Evolutionary conservation across 2,113 vertebrate species (phyloP), one percentile per base, ranked within the genome.

Genomic region (Thamnaconus septentrionalis): DNA sequence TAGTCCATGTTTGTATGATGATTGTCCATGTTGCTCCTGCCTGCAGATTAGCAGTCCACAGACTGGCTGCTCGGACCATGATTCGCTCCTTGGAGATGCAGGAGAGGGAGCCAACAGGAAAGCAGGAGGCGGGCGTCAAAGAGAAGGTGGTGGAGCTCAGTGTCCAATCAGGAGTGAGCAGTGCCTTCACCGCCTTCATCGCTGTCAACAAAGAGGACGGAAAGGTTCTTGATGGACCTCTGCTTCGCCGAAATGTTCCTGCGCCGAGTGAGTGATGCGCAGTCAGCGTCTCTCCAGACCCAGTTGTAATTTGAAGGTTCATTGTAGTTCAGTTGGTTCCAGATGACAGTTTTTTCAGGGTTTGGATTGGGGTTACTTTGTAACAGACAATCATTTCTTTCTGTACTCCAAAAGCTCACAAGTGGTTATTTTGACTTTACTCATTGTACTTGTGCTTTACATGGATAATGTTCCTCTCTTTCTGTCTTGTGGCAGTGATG

Each of bases 141-240:
- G 63, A 80, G 46, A 89, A 79, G 12, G 81, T 93, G 1, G 49
- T 93, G 75, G 78, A 92, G 41, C 64, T 92, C 53, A 94, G 93
- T 44, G 39, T 92, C 48, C 91, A 92, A 51, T 90, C 91, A 53
- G 91, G 92, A 74, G 87, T 94, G 52, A 88, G 91, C 78, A 93
- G 93, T 56, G 83, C 88, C 9, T 89, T 90, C 71, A 95, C 93
- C 3, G 85, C 93, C n/a, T 94, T 93, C 47, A 69, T 94, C 8
- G 92, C 90, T 5, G 75, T 93, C 72, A 86, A 90, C 68, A 92
- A 90, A 66, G 79, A 70, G 1, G 55, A 64, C 4, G 69, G 80
- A 0, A 4, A 87, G 18, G 61, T 71, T 0, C 49, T 94, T 18
- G 75, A 90, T 53, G 89, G 92, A 2, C 88, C 91, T 4, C 59